Percentiles rank a stretch among this genome's conserved stretches.
phyloP scores from a whole-genome alignment of 30 jellyfish, hydroid and myxozoan species.

The Sanderia malayensis region DNA sequence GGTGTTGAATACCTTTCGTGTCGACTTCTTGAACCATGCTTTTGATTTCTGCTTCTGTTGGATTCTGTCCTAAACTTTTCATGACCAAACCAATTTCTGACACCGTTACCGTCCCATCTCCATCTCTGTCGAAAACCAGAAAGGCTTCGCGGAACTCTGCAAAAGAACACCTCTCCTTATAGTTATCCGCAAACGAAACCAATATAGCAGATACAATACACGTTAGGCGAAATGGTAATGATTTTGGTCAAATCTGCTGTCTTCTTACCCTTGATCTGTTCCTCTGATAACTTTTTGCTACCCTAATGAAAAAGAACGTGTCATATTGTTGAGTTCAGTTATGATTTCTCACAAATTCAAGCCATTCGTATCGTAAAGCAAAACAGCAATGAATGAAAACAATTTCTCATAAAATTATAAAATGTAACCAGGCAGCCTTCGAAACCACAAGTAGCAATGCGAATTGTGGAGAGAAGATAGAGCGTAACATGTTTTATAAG shows the following conservation, averaged over 20 bases:
- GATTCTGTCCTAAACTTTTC: conserved; percentile 74
- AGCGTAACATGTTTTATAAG: too few species aligned
- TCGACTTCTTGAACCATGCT: conserved; percentile 73
- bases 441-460: too few species aligned
- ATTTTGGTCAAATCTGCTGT: too few species aligned
- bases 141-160: conserved; percentile 71
- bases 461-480: too few species aligned
- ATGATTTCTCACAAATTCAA: background rate
- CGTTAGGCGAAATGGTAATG: too few species aligned
- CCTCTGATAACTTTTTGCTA: conserved; percentile 61
- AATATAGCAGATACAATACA: too few species aligned
- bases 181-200: too few species aligned
- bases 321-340: background rate
- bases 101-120: conserved; percentile 84
- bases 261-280: conserved; percentile 61
- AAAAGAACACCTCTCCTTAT: too few species aligned
- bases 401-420: too few species aligned
- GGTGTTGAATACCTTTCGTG: conserved; percentile 67
- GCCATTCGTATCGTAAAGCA: background rate
- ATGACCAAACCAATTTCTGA: conserved; percentile 69
- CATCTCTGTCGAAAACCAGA: conserved; percentile 77
- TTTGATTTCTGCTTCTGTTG: conserved; percentile 73
- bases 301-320: background rate
- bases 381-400: background rate
- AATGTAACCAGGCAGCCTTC: background rate